Conservation (phyloP, 1,140 invertebrate species). For the Calycopis cecrops region DNA sequence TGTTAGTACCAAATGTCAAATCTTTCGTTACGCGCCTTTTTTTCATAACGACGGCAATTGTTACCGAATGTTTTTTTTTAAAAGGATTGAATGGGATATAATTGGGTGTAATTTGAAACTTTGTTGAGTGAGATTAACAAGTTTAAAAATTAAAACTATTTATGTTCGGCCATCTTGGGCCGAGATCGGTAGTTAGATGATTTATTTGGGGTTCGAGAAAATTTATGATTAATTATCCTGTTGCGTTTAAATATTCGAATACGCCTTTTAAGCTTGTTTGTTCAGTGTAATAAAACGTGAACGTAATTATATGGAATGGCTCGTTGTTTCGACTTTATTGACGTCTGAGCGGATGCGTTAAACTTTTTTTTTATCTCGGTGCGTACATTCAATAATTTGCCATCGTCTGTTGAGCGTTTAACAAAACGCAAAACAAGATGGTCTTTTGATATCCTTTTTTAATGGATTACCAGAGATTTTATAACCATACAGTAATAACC, state of each 20-base stretch:
- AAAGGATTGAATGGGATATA: conserved; percentile 70
- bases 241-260: conserved; percentile 25
- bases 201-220: conserved; percentile 46
- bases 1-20: conserved; percentile 58
- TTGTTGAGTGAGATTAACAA: conserved; percentile 58
- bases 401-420: no score
- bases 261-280: conserved; percentile 32
- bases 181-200: conserved; percentile 56
- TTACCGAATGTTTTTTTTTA: conserved; percentile 53
- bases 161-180: conserved; percentile 57
- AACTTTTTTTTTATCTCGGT: no score
- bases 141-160: conserved; percentile 26
- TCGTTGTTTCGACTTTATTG: conserved; percentile 8
- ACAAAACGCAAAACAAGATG: no score
- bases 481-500: no score
- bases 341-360: not conserved
- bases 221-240: conserved; percentile 56
- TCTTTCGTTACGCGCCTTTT: conserved; percentile 61
- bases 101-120: conserved; percentile 72
- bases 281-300: conserved; percentile 24
- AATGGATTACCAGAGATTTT: no score
- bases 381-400: no score
- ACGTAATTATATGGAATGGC: conserved; percentile 9
- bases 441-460: no score
- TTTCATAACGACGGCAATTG: conserved; percentile 67